These are phyloP conservation scores for Aphelenchoides avenae DNA, from an alignment of 1,140 invertebrate species.

Conservation along the genomic window DNA sequence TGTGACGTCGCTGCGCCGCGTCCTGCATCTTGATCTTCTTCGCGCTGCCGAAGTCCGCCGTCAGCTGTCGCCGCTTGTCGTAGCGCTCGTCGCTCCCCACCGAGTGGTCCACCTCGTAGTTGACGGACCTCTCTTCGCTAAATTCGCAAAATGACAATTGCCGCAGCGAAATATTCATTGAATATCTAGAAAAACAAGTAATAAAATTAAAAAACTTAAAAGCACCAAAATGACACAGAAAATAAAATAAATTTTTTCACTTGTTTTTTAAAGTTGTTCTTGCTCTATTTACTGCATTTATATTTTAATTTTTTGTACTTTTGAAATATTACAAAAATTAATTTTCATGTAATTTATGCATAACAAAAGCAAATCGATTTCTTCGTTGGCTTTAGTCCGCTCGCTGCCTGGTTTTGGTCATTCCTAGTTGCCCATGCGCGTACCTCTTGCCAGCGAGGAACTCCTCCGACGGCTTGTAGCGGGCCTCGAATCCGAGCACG, in stretches of 20 bases:
- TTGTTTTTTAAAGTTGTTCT: too few species aligned
- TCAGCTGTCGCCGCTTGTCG: slow-evolving; percentile 2
- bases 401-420: too few species aligned
- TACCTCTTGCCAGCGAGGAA: not conserved
- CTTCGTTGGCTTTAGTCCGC: too few species aligned
- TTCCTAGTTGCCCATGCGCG: too few species aligned
- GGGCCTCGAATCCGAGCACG: slow-evolving; percentile 8
- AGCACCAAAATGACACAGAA: not conserved
- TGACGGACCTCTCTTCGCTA: not conserved
- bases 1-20: slow-evolving; percentile 1
- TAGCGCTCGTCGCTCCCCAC: not conserved
- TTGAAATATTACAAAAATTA: not conserved
- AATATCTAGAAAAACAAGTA: not conserved
- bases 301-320: too few species aligned
- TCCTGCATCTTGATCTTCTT: slow-evolving; percentile 15
- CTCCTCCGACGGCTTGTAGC: slow-evolving; percentile 6
- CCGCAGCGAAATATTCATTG: not conserved
- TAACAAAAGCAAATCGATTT: too few species aligned
- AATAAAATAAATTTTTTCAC: not conserved
- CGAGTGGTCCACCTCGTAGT: not conserved
- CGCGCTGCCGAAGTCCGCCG: slow-evolving; percentile 7
- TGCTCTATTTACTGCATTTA: too few species aligned
- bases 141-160: not conserved
- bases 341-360: too few species aligned
- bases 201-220: slow-evolving; percentile 1